Percentiles rank a stretch among this genome's conserved stretches.
Conservation (phyloP, 2,888 invertebrate species). For the Eupsilia transversa region DNA sequence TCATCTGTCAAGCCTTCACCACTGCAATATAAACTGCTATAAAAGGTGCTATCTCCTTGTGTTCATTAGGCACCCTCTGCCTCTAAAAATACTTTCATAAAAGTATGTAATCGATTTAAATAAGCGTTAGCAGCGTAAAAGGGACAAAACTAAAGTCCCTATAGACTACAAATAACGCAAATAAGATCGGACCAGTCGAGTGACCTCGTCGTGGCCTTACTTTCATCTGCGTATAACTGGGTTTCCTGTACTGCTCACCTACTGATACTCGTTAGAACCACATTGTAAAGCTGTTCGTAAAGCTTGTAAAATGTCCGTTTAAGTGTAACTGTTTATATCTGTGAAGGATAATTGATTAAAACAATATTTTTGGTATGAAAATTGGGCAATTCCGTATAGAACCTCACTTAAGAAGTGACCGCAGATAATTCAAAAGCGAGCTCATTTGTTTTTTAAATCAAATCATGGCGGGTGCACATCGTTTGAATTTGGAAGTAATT, state of each 20-base stretch:
- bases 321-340: neutral
- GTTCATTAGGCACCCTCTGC: too few relatives aligned
- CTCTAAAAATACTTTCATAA: too few relatives aligned
- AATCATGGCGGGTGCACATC: neutral
- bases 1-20: too few relatives aligned
- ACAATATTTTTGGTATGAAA: neutral
- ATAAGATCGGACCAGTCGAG: slow-evolving; percentile 31
- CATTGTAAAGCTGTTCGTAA: slow-evolving; percentile 8
- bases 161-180: slow-evolving; percentile 27
- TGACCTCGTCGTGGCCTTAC: slow-evolving; percentile 68
- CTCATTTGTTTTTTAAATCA: slow-evolving; percentile 2
- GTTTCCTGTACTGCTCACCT: slow-evolving; percentile 63
- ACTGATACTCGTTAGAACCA: slow-evolving; percentile 47
- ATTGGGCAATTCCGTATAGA: too few relatives aligned
- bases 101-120: neutral
- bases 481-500: slow-evolving; percentile 1
- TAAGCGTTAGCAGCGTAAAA: neutral
- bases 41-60: too few relatives aligned
- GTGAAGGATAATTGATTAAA: neutral
- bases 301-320: slow-evolving; percentile 4
- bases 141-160: slow-evolving; percentile 37
- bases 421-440: neutral
- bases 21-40: too few relatives aligned
- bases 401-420: neutral
- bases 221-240: slow-evolving; percentile 58